Evolutionary conservation across 2,113 vertebrate species (phyloP), one percentile per base, ranked within the genome.

Genomic region (Lepus europaeus): DNA sequence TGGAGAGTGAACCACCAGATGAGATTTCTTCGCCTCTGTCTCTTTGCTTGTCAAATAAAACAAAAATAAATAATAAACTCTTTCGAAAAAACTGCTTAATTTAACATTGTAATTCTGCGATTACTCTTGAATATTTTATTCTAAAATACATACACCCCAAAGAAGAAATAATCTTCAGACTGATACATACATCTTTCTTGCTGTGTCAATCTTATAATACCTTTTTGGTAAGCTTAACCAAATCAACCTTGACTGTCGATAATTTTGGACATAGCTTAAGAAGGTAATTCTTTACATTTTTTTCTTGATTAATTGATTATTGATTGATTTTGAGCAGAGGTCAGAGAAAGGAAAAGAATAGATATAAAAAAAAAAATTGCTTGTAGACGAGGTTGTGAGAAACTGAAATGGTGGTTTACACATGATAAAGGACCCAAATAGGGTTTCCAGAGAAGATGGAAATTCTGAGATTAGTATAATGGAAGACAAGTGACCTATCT

Each of bases 111-210:
- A 17, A 9, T 25, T 23, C 12, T 78, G 5, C 3, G 36, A 25
- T 77, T 70, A 8, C 11, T 89, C 36, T 4, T 69, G 23, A 76
- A 23, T 56, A 20, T 3, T 29, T 92, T 59, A 36, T 78, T 29
- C 36, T 13, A 61, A 49, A 56, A 4, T 1, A 84, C 31, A 5
- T 2, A 36, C 6, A 27, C 27, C 45, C n/a, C 68, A 19, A 69
- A 79, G 19, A 87, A 23, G 17, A 0, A 27, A 1, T 17, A 72
- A 29, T 51, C 6, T 70, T 3, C 12, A 8, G 7, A 22, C 12
- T 72, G 36, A 69, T 17, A 4, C 4, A 45, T 33, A 3, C 1
- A 4, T 31, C 5, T 3, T n/a, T 5, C 36, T 33, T 20, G 2
- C 14, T 61, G 27, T 64, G 9, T 51, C 14, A 61, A 63, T 36